Evolutionary conservation across 2,888 invertebrate species (phyloP).

Genomic region (Drosophila paranaensis): DNA sequence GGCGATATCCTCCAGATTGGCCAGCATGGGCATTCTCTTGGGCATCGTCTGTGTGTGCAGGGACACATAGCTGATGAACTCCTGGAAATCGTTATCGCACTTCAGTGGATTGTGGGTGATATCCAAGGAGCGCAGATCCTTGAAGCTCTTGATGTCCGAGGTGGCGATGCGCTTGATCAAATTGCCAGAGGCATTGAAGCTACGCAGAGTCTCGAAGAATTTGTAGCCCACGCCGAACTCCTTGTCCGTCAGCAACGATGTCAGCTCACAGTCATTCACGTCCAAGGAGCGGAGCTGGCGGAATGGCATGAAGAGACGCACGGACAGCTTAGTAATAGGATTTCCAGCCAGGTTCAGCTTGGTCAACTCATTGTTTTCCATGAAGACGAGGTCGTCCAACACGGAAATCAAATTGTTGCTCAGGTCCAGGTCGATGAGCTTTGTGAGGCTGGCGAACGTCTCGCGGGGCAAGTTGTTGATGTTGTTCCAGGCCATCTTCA

Average conservation of each 20-base stretch:
- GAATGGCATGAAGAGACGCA: constrained; percentile 88
- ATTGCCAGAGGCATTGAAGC: constrained; percentile 86
- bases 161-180: constrained; percentile 80
- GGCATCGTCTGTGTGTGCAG: constrained; percentile 75
- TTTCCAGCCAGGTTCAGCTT: constrained; percentile 90
- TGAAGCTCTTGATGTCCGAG: constrained; percentile 81
- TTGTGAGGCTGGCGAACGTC: constrained; percentile 86
- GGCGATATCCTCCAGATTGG: constrained; percentile 71
- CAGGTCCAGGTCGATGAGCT: constrained; percentile 89
- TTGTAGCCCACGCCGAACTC: constrained; percentile 83
- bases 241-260: constrained; percentile 88
- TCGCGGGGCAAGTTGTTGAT: constrained; percentile 86
- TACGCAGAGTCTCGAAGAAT: constrained; percentile 86
- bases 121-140: constrained; percentile 85
- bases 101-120: constrained; percentile 88
- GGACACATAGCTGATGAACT: constrained; percentile 86
- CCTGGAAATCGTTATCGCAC: constrained; percentile 89
- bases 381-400: constrained; percentile 88
- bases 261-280: constrained; percentile 89
- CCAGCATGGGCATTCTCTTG: constrained; percentile 69
- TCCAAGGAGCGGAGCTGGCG: constrained; percentile 88
- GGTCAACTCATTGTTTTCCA: constrained; percentile 88
- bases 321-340: constrained; percentile 88
- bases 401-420: constrained; percentile 89
- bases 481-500: constrained; percentile 89